Base-by-base conservation (phyloP, 1,140 invertebrate species). In the Lepidurus apus region DNA sequence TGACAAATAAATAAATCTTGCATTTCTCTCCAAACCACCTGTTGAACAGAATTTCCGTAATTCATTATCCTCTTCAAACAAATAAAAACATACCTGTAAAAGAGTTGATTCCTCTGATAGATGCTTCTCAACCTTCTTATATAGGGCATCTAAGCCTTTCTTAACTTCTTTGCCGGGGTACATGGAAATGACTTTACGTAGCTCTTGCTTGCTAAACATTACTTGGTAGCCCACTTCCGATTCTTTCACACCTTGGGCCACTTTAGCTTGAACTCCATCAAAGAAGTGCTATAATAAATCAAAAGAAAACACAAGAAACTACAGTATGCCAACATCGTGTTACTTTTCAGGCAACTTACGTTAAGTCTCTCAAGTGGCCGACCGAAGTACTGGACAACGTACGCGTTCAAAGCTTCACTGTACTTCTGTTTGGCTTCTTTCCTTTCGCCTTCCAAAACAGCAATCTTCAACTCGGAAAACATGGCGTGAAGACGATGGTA, bases 21-120 rank as follows among this genome's bases (percentile, higher is more conserved):
- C 97, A 99, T 99, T 82, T 96, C 95, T 84, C 95, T 90, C 98
- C 98, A 99, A 76, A 99, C 97, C 65, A 98, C 95, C 92, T 94
- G 82, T 43, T 85, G 86, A 80, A 45, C 4, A 34, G 4, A 21
- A 78, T 13, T 7, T 17, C 21, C 42, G 10, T 21, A 45, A 65
- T 7, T 65, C 1, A 65, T 1, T 65, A n/a, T 5, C 17, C 53
- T 65, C 13, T 65, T 4, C 53, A 65, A 21, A 65, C 21, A 13
- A 65, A 65, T 65, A 65, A 11, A 65, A 65, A 65, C 53, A 65
- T 65, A 93, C 94, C 88, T 98, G 95, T 79, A 98, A 87, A 43
- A 98, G 87, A 85, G 96, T 97, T 83, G 96, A 95, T 85, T 98
- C 95, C 86, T 98, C 96, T 82, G 92, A 95, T 7, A 98, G 86